Base-by-base conservation (phyloP, 2,888 invertebrate species). In the Phoenoteleia sp. region DNA sequence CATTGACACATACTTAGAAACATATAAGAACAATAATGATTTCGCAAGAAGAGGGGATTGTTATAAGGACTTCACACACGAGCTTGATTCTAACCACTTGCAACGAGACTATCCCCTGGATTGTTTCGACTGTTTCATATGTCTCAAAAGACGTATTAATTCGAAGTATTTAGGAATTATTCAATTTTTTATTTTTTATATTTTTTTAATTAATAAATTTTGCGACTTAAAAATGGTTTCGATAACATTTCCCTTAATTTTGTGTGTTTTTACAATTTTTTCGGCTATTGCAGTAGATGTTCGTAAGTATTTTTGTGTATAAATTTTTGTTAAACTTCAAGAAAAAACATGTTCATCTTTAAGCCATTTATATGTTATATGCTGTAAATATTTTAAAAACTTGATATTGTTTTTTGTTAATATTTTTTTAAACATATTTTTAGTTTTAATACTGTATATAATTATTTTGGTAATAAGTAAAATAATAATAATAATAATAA, bases 51-150 rank as follows among this genome's bases (percentile, higher is more conserved):
- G 85, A 87, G 87, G 91, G 85, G 90, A 81, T 71, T 80, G 71
- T 84, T 92, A 92, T 92, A 92, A 92, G 91, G 89, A 88, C 89
- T 87, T 89, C 88, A 85, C 58, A 81, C 88, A 83, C 88, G 76
- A 86, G 80, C 86, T 82, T 83, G 79, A 82, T 87, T 84, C 84
- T 85, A 88, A 88, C 85, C 92, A 92, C 87, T 93, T 91, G 89
- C 88, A 87, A 89, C 81, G 84, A 85, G 90, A 86, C 89, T 87
- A 91, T 89, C 88, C 82, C 85, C 23, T 74, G 21, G 74, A 54
- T 79, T 84, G 79, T 74, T 79, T 79, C 83, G 60, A 42, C 21
- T 29, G 29, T 58, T 54, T 27, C n/a, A 5, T 27, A 58, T 52
- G 67, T 60, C 27, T 72, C 21, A 5, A 6, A 25, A 56, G 54